These are phyloP conservation scores for Steinernema feltiae DNA, from an alignment of 1,140 invertebrate genomes.

Conservation along the genomic window DNA sequence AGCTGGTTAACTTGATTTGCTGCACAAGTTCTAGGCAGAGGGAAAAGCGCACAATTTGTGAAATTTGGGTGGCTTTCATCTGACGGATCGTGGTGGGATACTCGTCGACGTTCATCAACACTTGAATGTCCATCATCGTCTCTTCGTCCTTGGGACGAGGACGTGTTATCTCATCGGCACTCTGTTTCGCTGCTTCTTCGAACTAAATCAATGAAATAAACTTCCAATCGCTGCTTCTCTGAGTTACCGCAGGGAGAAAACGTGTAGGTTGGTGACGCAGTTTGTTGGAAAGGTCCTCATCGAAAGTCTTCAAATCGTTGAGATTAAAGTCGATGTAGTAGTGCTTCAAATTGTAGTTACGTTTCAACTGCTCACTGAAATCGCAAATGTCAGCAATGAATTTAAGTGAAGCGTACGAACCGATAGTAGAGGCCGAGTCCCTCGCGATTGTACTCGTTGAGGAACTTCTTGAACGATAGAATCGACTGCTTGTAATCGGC, in stretches of 20 bases:
- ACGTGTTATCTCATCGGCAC: slow-evolving; percentile 89
- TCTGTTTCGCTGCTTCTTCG: slow-evolving; percentile 92
- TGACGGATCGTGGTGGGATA: slow-evolving; percentile 71
- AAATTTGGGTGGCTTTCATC: slow-evolving; percentile 79
- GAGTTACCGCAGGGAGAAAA: slow-evolving; percentile 73
- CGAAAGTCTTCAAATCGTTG: slow-evolving; percentile 86
- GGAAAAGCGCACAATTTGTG: slow-evolving; percentile 82
- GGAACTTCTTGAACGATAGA: slow-evolving; percentile 88
- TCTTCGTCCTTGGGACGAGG: slow-evolving; percentile 83
- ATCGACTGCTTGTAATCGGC: slow-evolving; percentile 71
- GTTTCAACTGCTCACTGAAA: slow-evolving; percentile 80
- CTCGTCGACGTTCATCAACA: slow-evolving; percentile 77
- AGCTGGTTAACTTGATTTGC: slow-evolving; percentile 76
- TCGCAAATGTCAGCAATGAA: slow-evolving; percentile 20
- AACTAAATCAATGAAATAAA: too few species aligned
- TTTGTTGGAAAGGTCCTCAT: slow-evolving; percentile 86
- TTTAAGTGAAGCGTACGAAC: slow-evolving; percentile 63
- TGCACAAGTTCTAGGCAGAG: slow-evolving; percentile 85
- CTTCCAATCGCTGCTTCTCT: too few species aligned
- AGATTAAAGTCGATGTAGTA: slow-evolving; percentile 87
- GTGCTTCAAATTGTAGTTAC: slow-evolving; percentile 83
- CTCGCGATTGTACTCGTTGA: slow-evolving; percentile 86
- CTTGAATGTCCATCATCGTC: slow-evolving; percentile 85
- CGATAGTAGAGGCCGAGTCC: slow-evolving; percentile 95
- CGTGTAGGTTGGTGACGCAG: slow-evolving; percentile 87